Percentiles rank a stretch among this genome's conserved stretches.
phyloP scores from a whole-genome alignment of 2,797 vertebrate genomes.

The Tadarida brasiliensis region DNA sequence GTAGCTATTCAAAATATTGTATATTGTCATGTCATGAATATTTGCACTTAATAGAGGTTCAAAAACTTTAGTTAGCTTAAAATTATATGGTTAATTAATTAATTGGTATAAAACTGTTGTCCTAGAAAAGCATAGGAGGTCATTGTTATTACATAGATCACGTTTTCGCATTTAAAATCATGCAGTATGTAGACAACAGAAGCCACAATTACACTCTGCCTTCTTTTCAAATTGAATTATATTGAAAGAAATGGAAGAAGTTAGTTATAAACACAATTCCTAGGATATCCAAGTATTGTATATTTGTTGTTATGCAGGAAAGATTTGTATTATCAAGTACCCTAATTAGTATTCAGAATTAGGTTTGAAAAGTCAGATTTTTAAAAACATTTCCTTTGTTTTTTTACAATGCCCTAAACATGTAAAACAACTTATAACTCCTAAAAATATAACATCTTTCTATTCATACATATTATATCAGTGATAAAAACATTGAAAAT shows the following conservation, averaged over 20 bases:
- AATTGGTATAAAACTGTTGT: neutral
- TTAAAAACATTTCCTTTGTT: neutral
- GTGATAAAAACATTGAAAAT: neutral
- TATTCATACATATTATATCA: neutral
- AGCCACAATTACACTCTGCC: neutral
- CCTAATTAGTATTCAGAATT: neutral
- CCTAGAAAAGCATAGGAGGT: neutral
- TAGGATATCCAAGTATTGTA: neutral
- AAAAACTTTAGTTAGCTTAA: neutral
- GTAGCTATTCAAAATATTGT: neutral
- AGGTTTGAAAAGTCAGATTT: neutral
- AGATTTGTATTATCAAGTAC: neutral
- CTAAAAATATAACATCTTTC: neutral
- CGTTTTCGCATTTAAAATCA: neutral
- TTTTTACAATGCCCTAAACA: neutral
- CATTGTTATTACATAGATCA: neutral
- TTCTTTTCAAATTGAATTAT: neutral
- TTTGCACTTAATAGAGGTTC: neutral
- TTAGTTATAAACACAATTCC: neutral
- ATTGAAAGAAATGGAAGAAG: neutral
- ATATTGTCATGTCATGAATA: neutral
- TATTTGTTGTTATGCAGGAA: neutral
- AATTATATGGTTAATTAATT: neutral
- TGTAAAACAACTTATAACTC: neutral
- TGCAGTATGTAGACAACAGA: neutral